Conservation (phyloP, 2,113 vertebrate genomes). For the Oreochromis aureus region DNA sequence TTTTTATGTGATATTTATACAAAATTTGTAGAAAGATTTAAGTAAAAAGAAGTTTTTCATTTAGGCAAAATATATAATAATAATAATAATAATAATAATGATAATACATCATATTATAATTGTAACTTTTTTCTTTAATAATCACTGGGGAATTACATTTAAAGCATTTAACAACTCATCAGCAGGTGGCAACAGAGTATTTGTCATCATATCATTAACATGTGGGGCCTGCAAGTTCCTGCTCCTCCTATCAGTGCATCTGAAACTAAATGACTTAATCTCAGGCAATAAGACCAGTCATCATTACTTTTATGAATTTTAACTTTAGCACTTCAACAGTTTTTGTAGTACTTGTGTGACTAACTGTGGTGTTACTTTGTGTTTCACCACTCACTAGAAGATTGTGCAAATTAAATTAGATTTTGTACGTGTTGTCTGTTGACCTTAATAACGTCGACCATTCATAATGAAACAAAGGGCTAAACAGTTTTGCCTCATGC, state of each 20-base stretch:
- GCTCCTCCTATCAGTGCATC: background rate
- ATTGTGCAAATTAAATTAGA: background rate
- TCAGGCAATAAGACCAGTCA: background rate
- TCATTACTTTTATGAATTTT: background rate
- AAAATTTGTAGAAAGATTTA: background rate
- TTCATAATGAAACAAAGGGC: background rate
- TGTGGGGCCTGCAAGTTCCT: background rate
- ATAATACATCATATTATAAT: accelerated
- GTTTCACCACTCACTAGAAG: background rate
- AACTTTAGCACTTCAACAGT: background rate
- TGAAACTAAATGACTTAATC: background rate
- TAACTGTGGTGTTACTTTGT: background rate
- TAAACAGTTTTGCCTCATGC: background rate
- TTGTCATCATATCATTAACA: background rate
- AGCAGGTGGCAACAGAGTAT: background rate
- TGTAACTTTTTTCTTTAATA: background rate
- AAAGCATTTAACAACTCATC: background rate
- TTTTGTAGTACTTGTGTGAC: background rate
- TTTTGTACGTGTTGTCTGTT: background rate
- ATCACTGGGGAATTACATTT: background rate
- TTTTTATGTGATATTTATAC: background rate
- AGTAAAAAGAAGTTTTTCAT: accelerated
- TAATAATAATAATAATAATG: accelerated
- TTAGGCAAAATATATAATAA: background rate
- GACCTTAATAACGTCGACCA: background rate